phyloP scores from a whole-genome alignment of 1,140 invertebrate species.

The Heliconius congener region DNA sequence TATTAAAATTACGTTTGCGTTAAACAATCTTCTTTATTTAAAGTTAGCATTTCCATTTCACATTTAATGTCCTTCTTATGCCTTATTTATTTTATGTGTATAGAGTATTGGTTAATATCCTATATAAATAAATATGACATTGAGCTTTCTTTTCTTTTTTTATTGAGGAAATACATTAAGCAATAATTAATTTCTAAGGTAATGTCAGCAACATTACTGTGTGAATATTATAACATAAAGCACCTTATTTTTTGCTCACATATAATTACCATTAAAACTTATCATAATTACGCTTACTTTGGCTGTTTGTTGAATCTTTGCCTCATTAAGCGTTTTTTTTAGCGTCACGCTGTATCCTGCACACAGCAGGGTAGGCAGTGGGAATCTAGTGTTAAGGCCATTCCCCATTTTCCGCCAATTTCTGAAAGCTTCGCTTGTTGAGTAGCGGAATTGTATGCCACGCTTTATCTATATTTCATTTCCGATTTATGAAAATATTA shows the following conservation, averaged over 20 bases:
- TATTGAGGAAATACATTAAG: not conserved
- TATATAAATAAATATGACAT: not conserved
- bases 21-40: not conserved
- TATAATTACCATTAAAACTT: not conserved
- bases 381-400: no score
- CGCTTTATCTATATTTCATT: no score
- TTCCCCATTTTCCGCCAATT: no score
- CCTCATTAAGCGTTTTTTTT: not conserved
- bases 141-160: not conserved
- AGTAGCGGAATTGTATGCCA: no score
- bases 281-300: not conserved
- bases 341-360: no score
- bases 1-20: not conserved
- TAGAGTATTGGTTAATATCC: not conserved
- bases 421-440: no score
- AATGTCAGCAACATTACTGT: not conserved
- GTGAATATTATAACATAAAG: not conserved
- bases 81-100: no score
- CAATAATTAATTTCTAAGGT: not conserved
- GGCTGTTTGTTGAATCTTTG: not conserved
- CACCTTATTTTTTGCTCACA: not conserved
- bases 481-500: no score
- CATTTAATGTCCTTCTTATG: not conserved
- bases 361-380: no score
- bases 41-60: not conserved